These are phyloP conservation scores for Lagopus muta DNA, from an alignment of 2,113 vertebrate species.

Conservation along the genomic window DNA sequence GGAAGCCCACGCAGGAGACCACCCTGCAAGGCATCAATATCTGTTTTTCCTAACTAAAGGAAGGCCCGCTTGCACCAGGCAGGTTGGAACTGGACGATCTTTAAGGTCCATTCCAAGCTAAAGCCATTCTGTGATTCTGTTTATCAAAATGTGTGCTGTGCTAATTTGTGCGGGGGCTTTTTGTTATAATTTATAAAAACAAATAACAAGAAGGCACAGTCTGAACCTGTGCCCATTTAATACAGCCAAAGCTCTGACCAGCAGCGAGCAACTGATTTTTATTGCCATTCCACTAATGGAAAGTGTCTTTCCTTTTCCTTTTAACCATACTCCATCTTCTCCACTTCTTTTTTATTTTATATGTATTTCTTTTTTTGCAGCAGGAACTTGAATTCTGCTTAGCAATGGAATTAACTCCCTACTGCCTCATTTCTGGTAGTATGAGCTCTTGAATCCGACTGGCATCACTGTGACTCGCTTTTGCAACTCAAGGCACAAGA, in stretches of 20 bases:
- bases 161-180: not conserved
- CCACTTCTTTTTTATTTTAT: not conserved
- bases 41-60: no score
- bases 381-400: not conserved
- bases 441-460: not conserved
- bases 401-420: not conserved
- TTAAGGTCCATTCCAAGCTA: no score
- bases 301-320: not conserved
- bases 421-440: not conserved
- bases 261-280: not conserved
- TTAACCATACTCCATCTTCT: not conserved
- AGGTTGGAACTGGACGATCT: no score
- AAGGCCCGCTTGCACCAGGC: not conserved
- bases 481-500: conserved; percentile 3
- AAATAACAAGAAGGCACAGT: not conserved
- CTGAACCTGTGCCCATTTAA: not conserved
- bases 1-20: not conserved
- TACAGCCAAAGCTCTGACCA: not conserved
- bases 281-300: rapidly evolving
- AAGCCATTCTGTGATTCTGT: not conserved
- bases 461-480: not conserved
- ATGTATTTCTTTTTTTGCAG: not conserved
- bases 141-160: not conserved
- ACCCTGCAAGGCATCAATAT: no score
- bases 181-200: not conserved